Evolutionary conservation across 2,888 invertebrate genomes (phyloP), one percentile per base, ranked within the genome.

Genomic region (Sycophila texana): DNA sequence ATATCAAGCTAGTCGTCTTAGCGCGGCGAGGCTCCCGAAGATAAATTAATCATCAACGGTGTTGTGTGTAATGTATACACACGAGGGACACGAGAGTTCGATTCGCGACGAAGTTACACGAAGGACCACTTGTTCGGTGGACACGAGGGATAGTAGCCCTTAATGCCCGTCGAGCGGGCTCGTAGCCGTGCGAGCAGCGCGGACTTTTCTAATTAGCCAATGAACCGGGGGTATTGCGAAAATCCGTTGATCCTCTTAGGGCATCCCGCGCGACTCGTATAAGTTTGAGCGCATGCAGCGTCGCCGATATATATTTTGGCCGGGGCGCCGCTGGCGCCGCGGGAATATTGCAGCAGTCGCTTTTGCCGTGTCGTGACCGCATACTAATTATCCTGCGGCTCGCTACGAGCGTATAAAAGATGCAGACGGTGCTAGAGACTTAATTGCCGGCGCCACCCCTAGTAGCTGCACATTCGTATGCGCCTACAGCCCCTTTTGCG

Each of bases 11-110:
- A n/a, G n/a, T n/a, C 14, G 3, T 47, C 13, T 10, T 22, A 14
- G n/a, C 4, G 30, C 18, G 53, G 14, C 2, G 53, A 4, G 2
- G 13, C 63, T 63, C 61, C n/a, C 61, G 20, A 47, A 20, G 10
- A 12, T 76, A 74, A 79, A 83, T 39, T 85, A 85, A 85, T 85
- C 84, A 85, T 84, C 85, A 85, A 84, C 83, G 81, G 73, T 76
- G 55, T 77, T 57, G 66, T 22, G 70, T 14, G 57, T 51, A 4
- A 4, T 51, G 14, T 51, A 2, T 51, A 51, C 51, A 51, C 51
- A 51, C 13, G n/a, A 53, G 53, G n/a, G 4, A 7, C 7, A 26
- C 26, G 26, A 26, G 26, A 26, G 39, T 39, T 39, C 39, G 39
- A 39, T 39, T 5, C 10, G 10, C 39, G 39, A 7, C 39, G 10